Evolutionary conservation across 2,888 invertebrate genomes (phyloP).

Genomic region (Silvanus unidentatus): DNA sequence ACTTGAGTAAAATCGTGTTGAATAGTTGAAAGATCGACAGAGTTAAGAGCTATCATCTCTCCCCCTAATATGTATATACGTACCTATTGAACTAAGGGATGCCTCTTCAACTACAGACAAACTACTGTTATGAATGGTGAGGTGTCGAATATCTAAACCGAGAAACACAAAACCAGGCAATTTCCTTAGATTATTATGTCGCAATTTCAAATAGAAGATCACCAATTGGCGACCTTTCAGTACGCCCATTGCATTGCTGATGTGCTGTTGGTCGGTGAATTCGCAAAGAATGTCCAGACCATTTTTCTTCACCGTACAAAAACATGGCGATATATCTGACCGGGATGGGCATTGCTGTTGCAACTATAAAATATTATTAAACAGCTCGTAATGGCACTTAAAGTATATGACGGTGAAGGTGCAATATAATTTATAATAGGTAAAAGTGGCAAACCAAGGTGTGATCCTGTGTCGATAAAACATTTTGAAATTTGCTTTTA

Average conservation of each 20-base stretch:
- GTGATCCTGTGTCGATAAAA: too few relatives aligned
- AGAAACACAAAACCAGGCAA: slow-evolving; percentile 81
- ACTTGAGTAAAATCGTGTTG: too few relatives aligned
- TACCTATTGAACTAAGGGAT: slow-evolving; percentile 81
- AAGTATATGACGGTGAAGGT: too few relatives aligned
- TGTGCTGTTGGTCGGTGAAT: slow-evolving; percentile 74
- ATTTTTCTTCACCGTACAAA: slow-evolving; percentile 80
- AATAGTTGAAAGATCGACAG: too few relatives aligned
- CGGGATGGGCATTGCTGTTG: slow-evolving; percentile 70
- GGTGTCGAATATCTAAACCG: slow-evolving; percentile 79
- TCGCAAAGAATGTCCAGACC: slow-evolving; percentile 86
- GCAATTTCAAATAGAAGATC: slow-evolving; percentile 81
- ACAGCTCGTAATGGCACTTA: too few relatives aligned
- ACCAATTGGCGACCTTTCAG: slow-evolving; percentile 75
- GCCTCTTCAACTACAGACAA: slow-evolving; percentile 81
- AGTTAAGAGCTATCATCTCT: too few relatives aligned
- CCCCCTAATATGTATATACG: slow-evolving; percentile 38
- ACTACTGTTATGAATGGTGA: slow-evolving; percentile 85
- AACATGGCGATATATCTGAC: slow-evolving; percentile 71
- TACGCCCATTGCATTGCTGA: slow-evolving; percentile 73
- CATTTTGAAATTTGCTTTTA: too few relatives aligned
- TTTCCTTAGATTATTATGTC: slow-evolving; percentile 80
- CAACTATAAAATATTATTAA: slow-evolving; percentile 33
- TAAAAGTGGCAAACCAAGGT: too few relatives aligned
- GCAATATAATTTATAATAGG: too few relatives aligned